Conservation (phyloP, 2,888 invertebrate species). For the Drosophila nigricruria region DNA sequence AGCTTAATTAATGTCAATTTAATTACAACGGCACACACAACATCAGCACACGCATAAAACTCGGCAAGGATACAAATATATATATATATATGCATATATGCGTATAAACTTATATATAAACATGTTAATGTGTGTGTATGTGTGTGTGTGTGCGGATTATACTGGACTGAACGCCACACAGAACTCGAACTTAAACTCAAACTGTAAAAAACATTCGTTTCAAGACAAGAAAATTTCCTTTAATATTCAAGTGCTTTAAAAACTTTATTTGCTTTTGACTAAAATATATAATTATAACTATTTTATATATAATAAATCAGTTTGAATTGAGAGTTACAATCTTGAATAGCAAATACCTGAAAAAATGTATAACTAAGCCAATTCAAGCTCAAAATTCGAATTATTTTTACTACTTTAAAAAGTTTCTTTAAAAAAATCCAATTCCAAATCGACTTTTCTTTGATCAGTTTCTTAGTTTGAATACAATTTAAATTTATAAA, state of each 20-base stretch:
- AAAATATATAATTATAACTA: background rate
- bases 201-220: background rate
- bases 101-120: background rate
- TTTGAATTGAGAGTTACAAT: too few relatives aligned
- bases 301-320: too few relatives aligned
- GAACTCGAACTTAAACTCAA: background rate
- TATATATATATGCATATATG: background rate
- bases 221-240: background rate
- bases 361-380: too few relatives aligned
- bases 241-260: background rate
- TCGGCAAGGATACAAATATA: background rate
- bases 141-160: constrained; percentile 10
- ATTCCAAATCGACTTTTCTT: background rate
- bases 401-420: too few relatives aligned
- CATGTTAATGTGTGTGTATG: too few relatives aligned
- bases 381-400: too few relatives aligned
- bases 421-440: too few relatives aligned
- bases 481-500: background rate
- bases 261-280: background rate
- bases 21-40: constrained; percentile 57
- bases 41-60: constrained; percentile 19
- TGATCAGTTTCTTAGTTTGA: background rate
- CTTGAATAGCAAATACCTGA: too few relatives aligned
- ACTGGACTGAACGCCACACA: constrained; percentile 14
- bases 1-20: constrained; percentile 79